Evolutionary conservation across 2,888 invertebrate species (phyloP), one percentile per base, ranked within the genome.

Genomic region (Rugalucina vietnamica): DNA sequence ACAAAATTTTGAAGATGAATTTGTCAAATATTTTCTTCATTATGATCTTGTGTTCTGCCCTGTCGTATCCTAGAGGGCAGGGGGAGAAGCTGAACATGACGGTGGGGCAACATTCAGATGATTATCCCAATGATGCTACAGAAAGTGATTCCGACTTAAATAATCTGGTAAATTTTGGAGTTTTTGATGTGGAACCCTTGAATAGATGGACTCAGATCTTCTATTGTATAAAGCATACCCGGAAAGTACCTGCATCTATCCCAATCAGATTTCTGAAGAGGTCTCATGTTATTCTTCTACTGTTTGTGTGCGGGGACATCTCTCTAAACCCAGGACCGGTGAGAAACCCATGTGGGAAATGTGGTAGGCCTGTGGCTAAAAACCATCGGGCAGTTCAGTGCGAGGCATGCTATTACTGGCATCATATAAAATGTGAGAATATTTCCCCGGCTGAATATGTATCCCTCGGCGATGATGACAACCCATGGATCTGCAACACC

Each of bases 401-500:
- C 49, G 80, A 80, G 29, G 50, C 65, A 12, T 80, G 75, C 27
- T 73, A 4, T 50, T 65, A 27, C 74, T 80, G 79, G 77, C 34
- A n/a, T 21, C 79, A 79, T 27, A 77, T 77, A 8, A 77, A 70
- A 43, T 77, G 77, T 32, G 72, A 36, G 5, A 27, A 36, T 21
- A 39, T 79, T 18, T 49, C 73, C 39, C 60, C 79, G 29, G 21
- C 27, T n/a, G 57, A 72, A 37, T 79, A 79, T 60, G 24, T 21
- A 14, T 21, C 27, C 24, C 29, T 81, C 3, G 10, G 29, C n/a
- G 18, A 43, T 18, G 21, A 21, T 18, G 72, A 71, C 29, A 34
- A 79, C n/a, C 79, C 79, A 14, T 79, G 79, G 79, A 24, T 54
- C 18, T 79, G 79, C 36, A 21, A n/a, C 43, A 32, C 54, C 14